These are phyloP conservation scores for Tenthredo amoena DNA, from an alignment of 2,888 invertebrate species.

Conservation along the genomic window DNA sequence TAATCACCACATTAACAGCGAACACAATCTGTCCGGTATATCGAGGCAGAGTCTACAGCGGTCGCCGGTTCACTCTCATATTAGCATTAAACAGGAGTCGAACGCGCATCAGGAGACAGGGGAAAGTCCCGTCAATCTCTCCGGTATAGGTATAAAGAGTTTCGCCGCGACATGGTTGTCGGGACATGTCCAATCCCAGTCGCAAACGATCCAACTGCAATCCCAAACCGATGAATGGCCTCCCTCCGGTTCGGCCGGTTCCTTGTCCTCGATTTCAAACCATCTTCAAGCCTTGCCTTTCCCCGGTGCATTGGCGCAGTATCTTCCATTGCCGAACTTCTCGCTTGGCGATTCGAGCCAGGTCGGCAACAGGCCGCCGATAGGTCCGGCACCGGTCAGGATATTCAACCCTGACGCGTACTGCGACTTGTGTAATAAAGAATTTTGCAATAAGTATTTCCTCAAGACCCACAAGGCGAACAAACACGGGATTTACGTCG, in stretches of 20 bases:
- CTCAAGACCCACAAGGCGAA: constrained; percentile 98
- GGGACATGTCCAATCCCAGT: constrained; percentile 58
- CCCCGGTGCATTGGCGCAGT: constrained; percentile 71
- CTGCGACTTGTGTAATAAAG: constrained; percentile 98
- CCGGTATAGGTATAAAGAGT: constrained; percentile 72
- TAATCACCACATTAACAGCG: constrained; percentile 70
- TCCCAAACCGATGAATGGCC: constrained; percentile 76
- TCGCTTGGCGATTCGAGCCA: constrained; percentile 78
- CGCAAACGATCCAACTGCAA: constrained; percentile 64
- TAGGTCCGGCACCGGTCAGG: constrained; percentile 79
- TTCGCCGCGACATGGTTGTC: constrained; percentile 72
- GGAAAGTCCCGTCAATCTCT: constrained; percentile 73
- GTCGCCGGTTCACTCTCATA: constrained; percentile 50
- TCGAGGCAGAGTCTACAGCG: constrained; percentile 51
- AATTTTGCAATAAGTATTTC: constrained; percentile 99
- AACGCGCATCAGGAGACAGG: constrained; percentile 61
- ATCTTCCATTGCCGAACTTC: constrained; percentile 80
- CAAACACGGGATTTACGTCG: constrained; percentile 95
- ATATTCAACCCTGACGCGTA: constrained; percentile 98
- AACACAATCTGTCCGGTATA: constrained; percentile 65
- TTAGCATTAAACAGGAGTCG: constrained; percentile 66
- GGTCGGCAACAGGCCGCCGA: constrained; percentile 78
- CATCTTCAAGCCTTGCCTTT: constrained; percentile 70
- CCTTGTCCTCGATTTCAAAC: constrained; percentile 71
- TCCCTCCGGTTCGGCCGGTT: constrained; percentile 75